Evolutionary conservation across 2,888 invertebrate species (phyloP), one percentile per base, ranked within the genome.

Genomic region (Bedellia somnulentella): DNA sequence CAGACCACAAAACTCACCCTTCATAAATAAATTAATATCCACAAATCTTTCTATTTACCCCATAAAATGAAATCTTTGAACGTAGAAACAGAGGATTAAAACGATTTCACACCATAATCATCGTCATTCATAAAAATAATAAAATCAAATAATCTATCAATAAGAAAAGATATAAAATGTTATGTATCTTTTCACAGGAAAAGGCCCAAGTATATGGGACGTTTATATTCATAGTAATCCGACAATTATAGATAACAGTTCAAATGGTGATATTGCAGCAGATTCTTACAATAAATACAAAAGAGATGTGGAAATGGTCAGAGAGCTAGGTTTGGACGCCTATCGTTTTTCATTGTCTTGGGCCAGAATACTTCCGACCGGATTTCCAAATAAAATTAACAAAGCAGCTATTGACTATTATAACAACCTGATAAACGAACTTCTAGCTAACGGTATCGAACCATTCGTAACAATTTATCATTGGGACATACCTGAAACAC

Each of bases 301-400:
- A 40, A 71, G 80, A 15, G 80, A 80, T 37, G 57, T 80, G 0
- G 47, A 61, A 35, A 49, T 73, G 27, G 45, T 75, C 32, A 55
- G 52, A 23, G 57, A 73, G 23, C 45, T 80, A 0, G 66, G 68
- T 4, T 46, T 80, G 0, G 47, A 80, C 34, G 77, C 75, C 43
- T 82, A 81, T 42, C 53, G 79, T 21, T 82, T 83, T 49, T 82
- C 82, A 3, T 51, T 83, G 22, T 78, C 83, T 1, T 87, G 86
- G 87, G 42, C 81, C 0, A 60, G 87, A 31, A 63, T 87, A 5
- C 49, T 86, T n/a, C 84, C 86, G 1, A 68, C 67, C 24, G 85
- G 83, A 1, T 64, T 67, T 29, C 29, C 57, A 0, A 57, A 77
- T 34, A 48, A 56, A 30, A 45, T 83, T 10, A 87, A 83, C 46